Percentiles rank a stretch among this genome's conserved stretches.
phyloP scores from a whole-genome alignment of 2,113 vertebrate genomes.

The Glaucomys volans region DNA sequence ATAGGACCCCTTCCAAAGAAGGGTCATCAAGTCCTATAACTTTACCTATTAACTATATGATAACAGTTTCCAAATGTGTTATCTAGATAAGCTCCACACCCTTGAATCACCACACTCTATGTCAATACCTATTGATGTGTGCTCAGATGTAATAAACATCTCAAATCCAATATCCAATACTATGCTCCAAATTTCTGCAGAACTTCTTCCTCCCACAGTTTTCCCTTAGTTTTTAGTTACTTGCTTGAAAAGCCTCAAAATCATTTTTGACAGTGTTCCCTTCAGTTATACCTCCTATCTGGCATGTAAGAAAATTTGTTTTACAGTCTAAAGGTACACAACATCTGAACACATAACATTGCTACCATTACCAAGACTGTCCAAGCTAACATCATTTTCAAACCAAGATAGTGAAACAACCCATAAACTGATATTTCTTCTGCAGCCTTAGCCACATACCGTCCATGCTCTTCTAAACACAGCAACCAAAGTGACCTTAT shows the following conservation, averaged over 20 bases:
- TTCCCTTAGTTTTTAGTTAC: not conserved
- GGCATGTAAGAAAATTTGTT: not conserved
- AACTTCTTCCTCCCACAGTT: not conserved
- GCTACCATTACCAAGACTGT: not conserved
- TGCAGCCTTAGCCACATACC: not conserved
- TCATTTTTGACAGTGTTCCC: not conserved
- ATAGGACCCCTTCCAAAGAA: not conserved
- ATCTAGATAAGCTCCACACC: not conserved
- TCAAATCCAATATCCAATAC: not conserved
- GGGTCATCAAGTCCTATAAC: too few species aligned
- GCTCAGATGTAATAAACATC: not conserved
- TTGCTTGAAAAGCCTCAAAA: not conserved
- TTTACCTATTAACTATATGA: not conserved
- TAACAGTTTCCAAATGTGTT: not conserved
- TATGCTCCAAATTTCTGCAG: not conserved
- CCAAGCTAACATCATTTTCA: not conserved
- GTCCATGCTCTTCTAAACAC: not conserved
- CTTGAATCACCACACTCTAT: not conserved
- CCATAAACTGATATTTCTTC: not conserved
- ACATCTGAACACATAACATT: not conserved
- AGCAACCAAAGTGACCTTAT: not conserved
- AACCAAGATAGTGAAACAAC: not conserved
- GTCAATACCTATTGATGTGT: not conserved
- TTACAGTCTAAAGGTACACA: not conserved
- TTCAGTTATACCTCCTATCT: not conserved